Evolutionary conservation across 2,888 invertebrate species (phyloP), one percentile per base, ranked within the genome.

Genomic region (Coecobrya sp.): DNA sequence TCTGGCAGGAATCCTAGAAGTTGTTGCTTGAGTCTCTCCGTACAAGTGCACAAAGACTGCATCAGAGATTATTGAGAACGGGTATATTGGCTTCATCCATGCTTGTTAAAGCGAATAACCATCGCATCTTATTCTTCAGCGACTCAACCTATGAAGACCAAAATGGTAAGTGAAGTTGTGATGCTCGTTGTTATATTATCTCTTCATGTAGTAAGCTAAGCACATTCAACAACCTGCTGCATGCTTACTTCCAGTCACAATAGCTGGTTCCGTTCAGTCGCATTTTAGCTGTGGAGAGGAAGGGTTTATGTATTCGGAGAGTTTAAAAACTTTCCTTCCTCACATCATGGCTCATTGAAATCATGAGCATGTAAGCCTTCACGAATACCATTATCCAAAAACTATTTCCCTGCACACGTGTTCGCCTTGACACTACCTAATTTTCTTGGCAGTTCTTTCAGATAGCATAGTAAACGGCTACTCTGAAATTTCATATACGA

Each of bases 171-270:
- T 68, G 16, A 22, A 13, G 22, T 36, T 27, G 65, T 11, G 4
- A 16, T 16, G n/a, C 22, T 16, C 27, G 3, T 11, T 13, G 1
- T 25, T 65, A 8, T 65, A 19, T 65, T 68, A 2, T 65, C 0
- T 65, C 27, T 65, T 27, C 65, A 11, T n/a, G n/a, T 27, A n/a
- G 25, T 27, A 27, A 55, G 55, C 55, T n/a, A 7, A 25, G 62
- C 62, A 65, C 1, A 65, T 25, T 11, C 22, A 76, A 19, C 52
- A 79, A 79, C 79, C 79, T 79, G 79, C 79, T 27, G 36, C 73
- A 11, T 42, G 65, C 65, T 52, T 82, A 91, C 81, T 87, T 91
- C 92, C 87, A 92, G 92, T 36, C 45, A 88, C 91, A 65, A 42
- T 62, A 84, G 25, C 42, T 82, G 73, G 88, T 59, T 82, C 84